A percentile compares a stretch with the other conserved stretches of the same genome.
phyloP scores from a whole-genome alignment of 2,113 vertebrate genomes.

The Malurus cyaneus region DNA sequence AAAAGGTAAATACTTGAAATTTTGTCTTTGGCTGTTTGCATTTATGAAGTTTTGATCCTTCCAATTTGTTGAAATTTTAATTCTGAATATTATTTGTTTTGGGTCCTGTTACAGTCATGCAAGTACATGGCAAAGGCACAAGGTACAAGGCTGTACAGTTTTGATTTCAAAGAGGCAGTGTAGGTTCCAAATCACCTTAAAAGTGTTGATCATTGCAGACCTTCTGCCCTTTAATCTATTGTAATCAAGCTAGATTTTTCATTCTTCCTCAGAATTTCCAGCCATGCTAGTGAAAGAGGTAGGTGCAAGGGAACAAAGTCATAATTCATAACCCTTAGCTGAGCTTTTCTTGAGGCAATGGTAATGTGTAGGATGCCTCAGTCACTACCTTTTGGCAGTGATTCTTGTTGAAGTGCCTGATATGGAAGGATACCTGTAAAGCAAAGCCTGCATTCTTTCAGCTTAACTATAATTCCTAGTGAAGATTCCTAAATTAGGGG shows the following conservation, averaged over 20 bases:
- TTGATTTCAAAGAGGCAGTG: not conserved
- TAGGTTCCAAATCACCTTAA: not conserved
- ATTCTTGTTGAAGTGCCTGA: not conserved
- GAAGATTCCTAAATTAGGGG: not conserved
- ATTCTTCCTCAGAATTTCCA: not conserved
- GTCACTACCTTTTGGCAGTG: not conserved
- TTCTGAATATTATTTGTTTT: not conserved
- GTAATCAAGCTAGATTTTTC: not conserved
- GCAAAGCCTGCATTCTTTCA: not conserved
- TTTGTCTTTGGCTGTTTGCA: not conserved
- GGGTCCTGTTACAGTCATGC: not conserved
- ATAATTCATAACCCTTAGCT: not conserved
- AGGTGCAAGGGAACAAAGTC: not conserved
- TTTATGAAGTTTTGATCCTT: not conserved
- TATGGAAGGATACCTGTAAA: not conserved
- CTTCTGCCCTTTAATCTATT: not conserved
- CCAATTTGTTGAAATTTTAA: not conserved
- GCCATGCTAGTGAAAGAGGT: not conserved
- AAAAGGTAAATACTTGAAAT: not conserved
- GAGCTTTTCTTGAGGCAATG: not conserved
- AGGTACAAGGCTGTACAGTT: not conserved
- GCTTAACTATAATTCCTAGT: not conserved
- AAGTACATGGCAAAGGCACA: not conserved
- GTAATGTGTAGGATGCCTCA: not conserved
- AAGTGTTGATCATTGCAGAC: not conserved